A percentile compares a stretch with the other conserved stretches of the same genome.
Conservation (phyloP, 2,888 invertebrate genomes). For the Eristalis tenax region DNA sequence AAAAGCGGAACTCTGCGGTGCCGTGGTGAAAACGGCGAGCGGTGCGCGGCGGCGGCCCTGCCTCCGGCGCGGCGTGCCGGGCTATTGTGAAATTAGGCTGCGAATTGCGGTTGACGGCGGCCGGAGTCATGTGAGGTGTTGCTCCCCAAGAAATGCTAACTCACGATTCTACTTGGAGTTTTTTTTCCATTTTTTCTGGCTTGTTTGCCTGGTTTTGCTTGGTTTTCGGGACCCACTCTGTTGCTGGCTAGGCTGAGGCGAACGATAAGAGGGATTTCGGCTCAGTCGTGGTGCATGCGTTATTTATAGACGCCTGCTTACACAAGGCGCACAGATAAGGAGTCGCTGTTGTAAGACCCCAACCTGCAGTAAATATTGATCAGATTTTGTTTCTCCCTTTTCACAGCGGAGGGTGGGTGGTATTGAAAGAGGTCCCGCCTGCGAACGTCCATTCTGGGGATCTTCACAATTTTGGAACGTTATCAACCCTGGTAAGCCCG, state of each 20-base stretch:
- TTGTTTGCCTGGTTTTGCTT: too few species aligned
- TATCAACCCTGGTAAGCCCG: too few species aligned
- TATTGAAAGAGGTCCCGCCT: too few species aligned
- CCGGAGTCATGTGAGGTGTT: slow-evolving; percentile 51
- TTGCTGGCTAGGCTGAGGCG: neutral
- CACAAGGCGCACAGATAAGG: neutral
- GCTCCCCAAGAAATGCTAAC: slow-evolving; percentile 6
- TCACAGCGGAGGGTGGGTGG: too few species aligned
- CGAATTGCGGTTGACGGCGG: neutral
- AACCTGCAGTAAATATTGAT: too few species aligned
- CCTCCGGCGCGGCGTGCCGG: too few species aligned
- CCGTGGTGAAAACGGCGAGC: neutral
- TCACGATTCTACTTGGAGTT: slow-evolving; percentile 19
- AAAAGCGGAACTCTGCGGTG: slow-evolving; percentile 23
- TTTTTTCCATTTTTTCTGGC: too few species aligned
- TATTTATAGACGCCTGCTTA: neutral
- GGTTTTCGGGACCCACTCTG: neutral
- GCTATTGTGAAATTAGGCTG: slow-evolving; percentile 26
- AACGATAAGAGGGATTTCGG: neutral
- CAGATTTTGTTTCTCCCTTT: too few species aligned
- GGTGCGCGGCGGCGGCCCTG: neutral
- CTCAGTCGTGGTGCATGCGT: neutral
- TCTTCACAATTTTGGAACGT: too few species aligned
- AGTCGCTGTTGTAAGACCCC: neutral
- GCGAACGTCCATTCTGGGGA: too few species aligned